Evolutionary conservation across 2,797 vertebrate genomes (phyloP), one percentile per base, ranked within the genome.

Genomic region (Odontamblyopus lacepedii): DNA sequence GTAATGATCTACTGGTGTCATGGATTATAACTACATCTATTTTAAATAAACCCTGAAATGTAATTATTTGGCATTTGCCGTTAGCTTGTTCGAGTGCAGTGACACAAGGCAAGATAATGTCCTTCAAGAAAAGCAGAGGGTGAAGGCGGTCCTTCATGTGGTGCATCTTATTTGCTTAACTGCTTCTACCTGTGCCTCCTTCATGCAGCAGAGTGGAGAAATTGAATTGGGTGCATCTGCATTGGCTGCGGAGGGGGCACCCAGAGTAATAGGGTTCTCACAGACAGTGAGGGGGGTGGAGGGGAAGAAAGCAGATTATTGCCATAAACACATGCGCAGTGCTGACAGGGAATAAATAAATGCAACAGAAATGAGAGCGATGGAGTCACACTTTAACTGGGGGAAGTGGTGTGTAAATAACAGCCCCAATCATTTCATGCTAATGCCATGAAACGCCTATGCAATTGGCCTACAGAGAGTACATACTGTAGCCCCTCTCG

Each of bases 321-420:
- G 44, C 89, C 88, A 91, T 91, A 90, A 92, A 91, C 79, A 73
- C 12, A 80, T 72, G 70, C 81, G 76, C 75, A 32, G 75, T 32
- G 18, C 81, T 83, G 89, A 89, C 84, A 73, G 89, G 81, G 84
- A 87, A 89, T 85, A 88, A 88, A 91, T 85, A 89, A 87, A 90
- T 87, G 78, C 76, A 81, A 83, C 76, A 82, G 80, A 82, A 85
- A 77, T 78, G 69, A 77, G 77, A 84, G 69, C 81, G 77, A 85
- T 83, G 16, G 1, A 80, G 81, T 85, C 73, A 72, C 61, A 74
- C 70, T 85, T 84, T 87, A 85, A 87, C 78, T 56, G 79, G 71
- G 72, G 72, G 77, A 81, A 78, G 84, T 81, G 65, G 75, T 81
- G 83, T 87, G 81, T 85, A 86, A 92, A 90, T 88, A 89, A 88